phyloP scores from a whole-genome alignment of 1,140 invertebrate species.

The Cyclargus thomasi region DNA sequence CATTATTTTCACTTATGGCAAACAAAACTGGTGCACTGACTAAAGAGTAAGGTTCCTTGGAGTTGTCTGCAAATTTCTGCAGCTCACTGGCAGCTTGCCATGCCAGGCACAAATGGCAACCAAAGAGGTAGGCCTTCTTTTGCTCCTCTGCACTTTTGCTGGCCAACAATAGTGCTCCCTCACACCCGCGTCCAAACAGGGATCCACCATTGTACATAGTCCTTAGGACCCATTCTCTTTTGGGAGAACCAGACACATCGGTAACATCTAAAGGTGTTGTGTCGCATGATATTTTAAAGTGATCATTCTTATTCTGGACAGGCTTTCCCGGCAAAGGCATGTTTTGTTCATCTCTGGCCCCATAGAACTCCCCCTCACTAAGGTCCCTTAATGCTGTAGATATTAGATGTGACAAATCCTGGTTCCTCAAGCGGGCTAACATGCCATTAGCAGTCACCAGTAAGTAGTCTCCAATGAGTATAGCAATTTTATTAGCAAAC shows the following conservation, averaged over 20 bases:
- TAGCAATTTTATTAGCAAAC: constrained; percentile 94
- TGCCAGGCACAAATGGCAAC: constrained; percentile 87
- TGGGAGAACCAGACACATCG: constrained; percentile 78
- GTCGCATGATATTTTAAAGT: constrained; percentile 49
- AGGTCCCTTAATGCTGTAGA: constrained; percentile 88
- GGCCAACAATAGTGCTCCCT: constrained; percentile 85
- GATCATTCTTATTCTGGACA: constrained; percentile 29
- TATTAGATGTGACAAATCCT: constrained; percentile 89
- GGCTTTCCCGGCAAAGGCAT: constrained; percentile 82
- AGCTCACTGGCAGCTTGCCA: constrained; percentile 85
- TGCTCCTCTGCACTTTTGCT: constrained; percentile 79
- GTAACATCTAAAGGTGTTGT: constrained; percentile 61
- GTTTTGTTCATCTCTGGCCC: constrained; percentile 84
- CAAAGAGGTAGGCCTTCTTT: constrained; percentile 86
- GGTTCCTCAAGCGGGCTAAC: constrained; percentile 82
- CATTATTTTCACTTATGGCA: constrained; percentile 81
- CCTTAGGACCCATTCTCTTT: constrained; percentile 86
- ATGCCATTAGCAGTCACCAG: constrained; percentile 88
- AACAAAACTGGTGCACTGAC: constrained; percentile 88
- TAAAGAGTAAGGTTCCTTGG: constrained; percentile 75
- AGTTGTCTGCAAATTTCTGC: constrained; percentile 59
- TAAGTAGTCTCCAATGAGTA: constrained; percentile 93
- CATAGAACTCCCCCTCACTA: constrained; percentile 89
- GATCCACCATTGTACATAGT: constrained; percentile 86
- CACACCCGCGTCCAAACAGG: constrained; percentile 88